These are phyloP conservation scores for Nephrotoma appendiculata DNA, from an alignment of 2,888 invertebrate genomes.

Conservation along the genomic window DNA sequence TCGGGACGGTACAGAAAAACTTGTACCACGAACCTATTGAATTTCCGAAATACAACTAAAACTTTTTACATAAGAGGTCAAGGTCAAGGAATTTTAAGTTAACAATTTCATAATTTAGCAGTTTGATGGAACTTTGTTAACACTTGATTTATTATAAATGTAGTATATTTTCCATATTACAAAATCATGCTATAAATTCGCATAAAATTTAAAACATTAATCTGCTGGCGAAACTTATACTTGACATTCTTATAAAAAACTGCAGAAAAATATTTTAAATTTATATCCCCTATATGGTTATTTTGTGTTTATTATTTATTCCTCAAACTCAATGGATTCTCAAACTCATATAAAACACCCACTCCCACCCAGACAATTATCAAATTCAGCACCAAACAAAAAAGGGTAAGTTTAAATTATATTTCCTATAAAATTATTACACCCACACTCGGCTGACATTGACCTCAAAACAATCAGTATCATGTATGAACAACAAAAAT, in stretches of 20 bases:
- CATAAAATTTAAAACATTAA: too few relatives aligned
- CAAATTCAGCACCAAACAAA: neutral
- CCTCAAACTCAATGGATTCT: neutral
- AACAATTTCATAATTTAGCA: too few relatives aligned
- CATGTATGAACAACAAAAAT: neutral
- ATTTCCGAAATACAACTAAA: too few relatives aligned
- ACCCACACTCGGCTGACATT: neutral
- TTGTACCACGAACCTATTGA: too few relatives aligned
- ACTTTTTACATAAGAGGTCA: too few relatives aligned
- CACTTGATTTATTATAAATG: too few relatives aligned
- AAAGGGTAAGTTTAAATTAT: neutral
- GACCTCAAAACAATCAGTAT: neutral
- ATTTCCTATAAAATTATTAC: neutral
- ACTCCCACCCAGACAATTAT: neutral
- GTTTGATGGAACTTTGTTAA: too few relatives aligned
- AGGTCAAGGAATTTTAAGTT: too few relatives aligned
- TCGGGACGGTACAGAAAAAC: too few relatives aligned
- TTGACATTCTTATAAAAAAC: neutral
- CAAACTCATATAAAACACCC: neutral
- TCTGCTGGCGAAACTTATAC: too few relatives aligned
- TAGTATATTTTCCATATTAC: too few relatives aligned
- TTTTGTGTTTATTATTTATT: neutral
- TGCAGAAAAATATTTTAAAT: neutral
- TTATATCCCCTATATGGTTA: neutral
- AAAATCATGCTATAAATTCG: too few relatives aligned